Evolutionary conservation across 2,797 vertebrate genomes (phyloP).

Genomic region (Cetoscarus ocellatus): DNA sequence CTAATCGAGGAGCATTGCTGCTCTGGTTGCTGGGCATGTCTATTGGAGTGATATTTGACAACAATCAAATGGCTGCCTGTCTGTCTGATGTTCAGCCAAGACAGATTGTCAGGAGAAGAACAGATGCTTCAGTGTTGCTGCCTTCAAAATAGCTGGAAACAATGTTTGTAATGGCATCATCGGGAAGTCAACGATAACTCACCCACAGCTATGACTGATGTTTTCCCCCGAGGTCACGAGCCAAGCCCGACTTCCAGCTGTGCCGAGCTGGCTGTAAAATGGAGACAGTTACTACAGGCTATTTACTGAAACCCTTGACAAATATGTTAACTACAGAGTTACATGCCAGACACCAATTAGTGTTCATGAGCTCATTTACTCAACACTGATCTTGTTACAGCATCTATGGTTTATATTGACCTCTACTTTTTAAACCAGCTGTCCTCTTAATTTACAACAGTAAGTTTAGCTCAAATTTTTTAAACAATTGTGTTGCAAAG

Average conservation of each 20-base stretch:
- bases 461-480: neutral
- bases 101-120: constrained; percentile 58
- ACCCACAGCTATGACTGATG: constrained; percentile 58
- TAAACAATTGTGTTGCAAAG: no score
- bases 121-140: constrained; percentile 69
- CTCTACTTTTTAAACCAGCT: constrained; percentile 21
- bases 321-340: constrained; percentile 40
- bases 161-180: constrained; percentile 59
- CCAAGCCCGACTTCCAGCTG: constrained; percentile 63
- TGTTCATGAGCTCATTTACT: constrained; percentile 35
- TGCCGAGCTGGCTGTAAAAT: constrained; percentile 63
- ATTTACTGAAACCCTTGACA: constrained; percentile 41
- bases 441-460: constrained; percentile 17
- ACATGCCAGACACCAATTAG: constrained; percentile 44
- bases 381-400: constrained; percentile 25
- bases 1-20: constrained; percentile 34
- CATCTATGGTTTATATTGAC: constrained; percentile 3
- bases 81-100: constrained; percentile 69
- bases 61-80: constrained; percentile 49
- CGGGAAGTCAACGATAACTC: constrained; percentile 64
- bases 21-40: constrained; percentile 48
- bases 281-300: constrained; percentile 57
- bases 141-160: constrained; percentile 59
- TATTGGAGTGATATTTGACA: constrained; percentile 57
- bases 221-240: constrained; percentile 59